Evolutionary conservation across 2,113 vertebrate genomes (phyloP), one percentile per base, ranked within the genome.

Genomic region (Cyanistes caeruleus): DNA sequence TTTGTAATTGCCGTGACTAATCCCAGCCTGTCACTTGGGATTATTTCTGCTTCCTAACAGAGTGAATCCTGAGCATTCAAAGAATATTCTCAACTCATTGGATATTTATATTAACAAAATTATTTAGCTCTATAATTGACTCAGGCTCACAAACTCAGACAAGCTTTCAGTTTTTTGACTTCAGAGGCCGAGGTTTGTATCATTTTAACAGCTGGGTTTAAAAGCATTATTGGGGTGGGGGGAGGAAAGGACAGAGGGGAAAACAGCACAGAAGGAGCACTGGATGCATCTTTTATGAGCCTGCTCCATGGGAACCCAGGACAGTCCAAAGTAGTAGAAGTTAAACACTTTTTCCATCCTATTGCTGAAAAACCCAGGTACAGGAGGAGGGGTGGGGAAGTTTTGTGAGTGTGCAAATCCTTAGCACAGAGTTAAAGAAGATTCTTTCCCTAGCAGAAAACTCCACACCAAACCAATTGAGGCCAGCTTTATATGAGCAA

Each of bases 1-100:
- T 72, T 78, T 79, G 62, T 70, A 91, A 87, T 62, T 94, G 84
- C 74, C 2, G 1, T 96, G 93, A 94, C 90, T 93, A 92, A 93
- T 93, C 88, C 75, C 51, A 87, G 70, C 7, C 43, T 87, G 74
- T 93, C 89, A 85, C 46, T 84, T 80, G 89, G 62, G 87, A 87
- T 94, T 89, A 73, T 85, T 95, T 89, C 89, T 85, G 28, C 46
- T 79, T 85, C 73, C 56, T 70, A 81, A 80, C 31, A 58, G 74
- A 96, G 20, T 62, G 65, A 93, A 87, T 76, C 65, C 21, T 65
- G n/a, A 89, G 30, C 41, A 76, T 76, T 64, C 33, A 94, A 88
- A 88, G 17, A 69, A 84, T 33, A 46, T 23, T 87, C 37, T 76
- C 62, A 79, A 24, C 13, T 75, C 39, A 62, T 6, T 64, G 53